Percentiles rank a stretch among this genome's conserved stretches.
These are phyloP conservation scores for Agonopterix heracliana DNA, from an alignment of 2,888 invertebrate species.

Conservation along the genomic window DNA sequence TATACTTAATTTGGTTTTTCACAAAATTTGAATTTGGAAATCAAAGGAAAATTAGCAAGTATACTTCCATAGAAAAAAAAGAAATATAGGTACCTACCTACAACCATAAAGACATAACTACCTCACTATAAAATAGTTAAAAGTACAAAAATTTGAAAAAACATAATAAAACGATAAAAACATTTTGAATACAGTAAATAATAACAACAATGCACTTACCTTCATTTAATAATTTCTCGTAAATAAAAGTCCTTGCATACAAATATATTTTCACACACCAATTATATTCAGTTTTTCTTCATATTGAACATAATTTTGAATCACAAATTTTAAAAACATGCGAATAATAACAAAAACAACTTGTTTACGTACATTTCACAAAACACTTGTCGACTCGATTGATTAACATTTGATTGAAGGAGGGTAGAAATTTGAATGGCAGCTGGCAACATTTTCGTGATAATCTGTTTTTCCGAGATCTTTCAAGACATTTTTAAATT, in stretches of 20 bases:
- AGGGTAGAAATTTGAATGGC: background rate
- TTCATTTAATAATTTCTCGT: background rate
- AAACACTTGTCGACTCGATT: background rate
- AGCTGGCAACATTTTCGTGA: background rate
- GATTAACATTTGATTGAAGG: background rate
- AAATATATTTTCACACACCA: background rate
- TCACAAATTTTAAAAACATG: background rate
- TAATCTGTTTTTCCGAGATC: no score
- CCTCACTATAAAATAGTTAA: background rate
- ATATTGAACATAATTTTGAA: background rate
- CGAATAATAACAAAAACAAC: background rate
- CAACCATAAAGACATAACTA: no score
- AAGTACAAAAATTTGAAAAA: background rate
- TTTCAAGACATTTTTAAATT: no score
- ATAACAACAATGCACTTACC: conserved; percentile 1
- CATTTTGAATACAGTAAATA: background rate
- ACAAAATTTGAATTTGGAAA: no score
- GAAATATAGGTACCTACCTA: no score
- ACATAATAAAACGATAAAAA: background rate
- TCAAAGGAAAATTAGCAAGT: no score
- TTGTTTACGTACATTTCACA: conserved; percentile 1
- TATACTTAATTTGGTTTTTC: no score
- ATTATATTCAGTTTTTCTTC: background rate
- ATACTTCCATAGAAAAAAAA: no score
- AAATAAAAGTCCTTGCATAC: background rate